A percentile compares a stretch with the other conserved stretches of the same genome.
Evolutionary conservation across 2,797 vertebrate species (phyloP).

Genomic region (Cygnus olor): DNA sequence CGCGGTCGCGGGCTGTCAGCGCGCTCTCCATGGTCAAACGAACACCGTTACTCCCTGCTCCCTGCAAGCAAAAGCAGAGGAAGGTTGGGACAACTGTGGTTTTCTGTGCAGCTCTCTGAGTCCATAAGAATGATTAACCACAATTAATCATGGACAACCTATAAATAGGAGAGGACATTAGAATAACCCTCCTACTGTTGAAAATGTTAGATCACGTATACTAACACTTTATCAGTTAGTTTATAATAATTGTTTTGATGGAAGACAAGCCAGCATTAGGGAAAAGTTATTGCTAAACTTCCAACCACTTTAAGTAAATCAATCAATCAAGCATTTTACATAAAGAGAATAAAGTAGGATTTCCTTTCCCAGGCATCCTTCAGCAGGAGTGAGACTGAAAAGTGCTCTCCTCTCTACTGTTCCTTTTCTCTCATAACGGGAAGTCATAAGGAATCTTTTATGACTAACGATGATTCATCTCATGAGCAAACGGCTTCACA

Average conservation of each 20-base stretch:
- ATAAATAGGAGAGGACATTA: not conserved
- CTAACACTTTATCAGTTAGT: no score
- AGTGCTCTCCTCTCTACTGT: not conserved
- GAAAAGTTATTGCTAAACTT: not conserved
- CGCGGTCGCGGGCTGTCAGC: conserved; percentile 96
- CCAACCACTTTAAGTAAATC: not conserved
- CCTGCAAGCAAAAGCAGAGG: conserved; percentile 74
- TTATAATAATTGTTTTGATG: not conserved
- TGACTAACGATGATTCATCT: conserved; percentile 63
- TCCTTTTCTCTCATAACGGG: not conserved
- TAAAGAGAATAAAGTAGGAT: not conserved
- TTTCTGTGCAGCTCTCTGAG: not conserved
- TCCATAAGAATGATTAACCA: not conserved
- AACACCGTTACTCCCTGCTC: conserved; percentile 89
- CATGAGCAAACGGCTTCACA: conserved; percentile 20
- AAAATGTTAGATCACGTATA: accelerated
- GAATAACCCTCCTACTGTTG: not conserved
- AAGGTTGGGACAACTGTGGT: not conserved
- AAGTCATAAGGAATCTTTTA: not conserved
- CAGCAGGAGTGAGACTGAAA: not conserved
- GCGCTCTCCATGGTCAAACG: conserved; percentile 96
- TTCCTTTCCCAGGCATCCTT: not conserved
- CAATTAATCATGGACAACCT: not conserved
- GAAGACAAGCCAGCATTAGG: not conserved
- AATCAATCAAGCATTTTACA: not conserved